Conservation (phyloP, 2,888 invertebrate genomes). For the Teleiodes luculella region DNA sequence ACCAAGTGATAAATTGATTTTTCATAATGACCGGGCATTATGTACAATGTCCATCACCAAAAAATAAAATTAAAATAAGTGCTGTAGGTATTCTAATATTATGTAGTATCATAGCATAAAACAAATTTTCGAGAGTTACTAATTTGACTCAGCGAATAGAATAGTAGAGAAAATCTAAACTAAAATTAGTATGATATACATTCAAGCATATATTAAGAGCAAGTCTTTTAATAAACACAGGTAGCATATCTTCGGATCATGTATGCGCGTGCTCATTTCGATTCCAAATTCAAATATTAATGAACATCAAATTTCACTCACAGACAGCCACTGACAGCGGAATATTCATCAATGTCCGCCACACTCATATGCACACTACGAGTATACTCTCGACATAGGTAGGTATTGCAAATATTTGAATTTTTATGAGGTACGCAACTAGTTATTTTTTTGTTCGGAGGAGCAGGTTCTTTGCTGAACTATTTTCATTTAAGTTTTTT, state of each 20-base stretch:
- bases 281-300: constrained; percentile 49
- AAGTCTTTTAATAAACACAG: constrained; percentile 54
- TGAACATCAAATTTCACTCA: constrained; percentile 57
- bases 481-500: neutral
- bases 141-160: too few species aligned
- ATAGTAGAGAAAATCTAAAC: too few species aligned
- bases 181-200: too few species aligned
- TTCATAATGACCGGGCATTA: too few species aligned
- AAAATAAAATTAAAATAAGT: too few species aligned
- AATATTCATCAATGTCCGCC: constrained; percentile 67
- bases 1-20: too few species aligned
- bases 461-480: constrained; percentile 16
- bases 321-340: constrained; percentile 61
- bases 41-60: too few species aligned
- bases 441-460: neutral
- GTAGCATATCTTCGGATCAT: constrained; percentile 63
- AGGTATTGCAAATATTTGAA: constrained; percentile 53
- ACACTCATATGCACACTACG: too few species aligned
- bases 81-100: too few species aligned
- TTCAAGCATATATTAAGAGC: neutral
- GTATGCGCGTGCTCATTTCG: constrained; percentile 53
- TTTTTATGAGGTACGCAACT: constrained; percentile 34
- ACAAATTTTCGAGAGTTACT: too few species aligned
- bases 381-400: constrained; percentile 33
- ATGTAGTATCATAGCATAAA: too few species aligned